Conservation (phyloP, 2,797 vertebrate genomes). For the Chiroxiphia lanceolata region DNA sequence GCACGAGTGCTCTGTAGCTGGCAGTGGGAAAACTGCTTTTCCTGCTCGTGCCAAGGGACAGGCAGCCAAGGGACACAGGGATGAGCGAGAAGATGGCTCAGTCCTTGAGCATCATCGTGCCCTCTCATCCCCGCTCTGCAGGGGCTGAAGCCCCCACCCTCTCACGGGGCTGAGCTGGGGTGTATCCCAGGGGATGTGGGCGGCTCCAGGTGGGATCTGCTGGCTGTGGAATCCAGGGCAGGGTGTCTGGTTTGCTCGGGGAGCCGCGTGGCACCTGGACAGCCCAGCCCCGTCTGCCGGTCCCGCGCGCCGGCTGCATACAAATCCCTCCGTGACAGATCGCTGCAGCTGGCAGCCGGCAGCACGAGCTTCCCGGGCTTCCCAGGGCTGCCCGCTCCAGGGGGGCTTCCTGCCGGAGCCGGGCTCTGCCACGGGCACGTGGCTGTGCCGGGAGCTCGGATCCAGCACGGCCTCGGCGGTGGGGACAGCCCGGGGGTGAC, state of each 20-base stretch:
- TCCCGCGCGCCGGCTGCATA: background rate
- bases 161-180: background rate
- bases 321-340: background rate
- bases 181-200: fast-evolving
- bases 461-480: fast-evolving
- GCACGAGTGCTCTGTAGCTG: background rate
- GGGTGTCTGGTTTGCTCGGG: background rate
- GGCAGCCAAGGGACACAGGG: fast-evolving
- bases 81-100: background rate
- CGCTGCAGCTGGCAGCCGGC: slow-evolving; percentile 11
- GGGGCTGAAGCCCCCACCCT: background rate
- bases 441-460: background rate
- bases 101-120: background rate
- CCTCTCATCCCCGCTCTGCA: fast-evolving
- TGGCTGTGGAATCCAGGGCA: background rate
- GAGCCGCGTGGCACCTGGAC: background rate
- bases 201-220: fast-evolving
- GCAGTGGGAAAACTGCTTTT: background rate
- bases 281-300: background rate
- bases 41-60: background rate
- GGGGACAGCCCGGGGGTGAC: background rate
- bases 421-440: background rate
- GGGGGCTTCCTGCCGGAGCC: background rate
- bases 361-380: background rate
- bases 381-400: background rate